phyloP scores from a whole-genome alignment of 2,797 vertebrate species.

The Phalanger gymnotis region DNA sequence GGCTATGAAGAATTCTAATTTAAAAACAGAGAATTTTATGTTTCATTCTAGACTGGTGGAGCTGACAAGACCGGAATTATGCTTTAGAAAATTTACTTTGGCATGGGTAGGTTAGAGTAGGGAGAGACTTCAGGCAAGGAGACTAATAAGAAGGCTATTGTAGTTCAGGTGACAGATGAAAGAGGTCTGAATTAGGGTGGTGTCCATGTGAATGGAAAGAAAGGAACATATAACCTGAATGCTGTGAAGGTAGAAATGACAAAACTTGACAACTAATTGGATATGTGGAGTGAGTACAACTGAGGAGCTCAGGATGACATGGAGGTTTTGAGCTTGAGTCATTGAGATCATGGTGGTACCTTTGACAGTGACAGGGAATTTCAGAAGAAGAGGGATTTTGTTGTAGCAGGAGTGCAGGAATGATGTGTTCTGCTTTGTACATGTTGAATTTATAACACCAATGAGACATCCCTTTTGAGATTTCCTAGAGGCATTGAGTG shows the following conservation, averaged over 20 bases:
- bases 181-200: no score
- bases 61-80: no score
- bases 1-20: no score
- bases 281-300: not conserved
- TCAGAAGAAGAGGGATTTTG: no score
- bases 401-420: not conserved
- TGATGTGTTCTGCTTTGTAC: not conserved
- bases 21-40: no score
- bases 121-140: no score
- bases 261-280: not conserved
- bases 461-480: not conserved
- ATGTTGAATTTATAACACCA: not conserved
- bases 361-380: no score
- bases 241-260: not conserved
- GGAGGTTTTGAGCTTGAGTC: not conserved
- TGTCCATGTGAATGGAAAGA: not conserved
- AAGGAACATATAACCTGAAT: not conserved
- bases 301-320: not conserved
- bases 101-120: no score
- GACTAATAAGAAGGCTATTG: accelerated
- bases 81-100: no score
- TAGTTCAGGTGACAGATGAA: not conserved
- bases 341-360: no score
- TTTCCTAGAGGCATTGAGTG: not conserved
- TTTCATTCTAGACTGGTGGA: no score